Conservation (phyloP, 2,797 vertebrate species). For the Hozukius guyotensis region DNA sequence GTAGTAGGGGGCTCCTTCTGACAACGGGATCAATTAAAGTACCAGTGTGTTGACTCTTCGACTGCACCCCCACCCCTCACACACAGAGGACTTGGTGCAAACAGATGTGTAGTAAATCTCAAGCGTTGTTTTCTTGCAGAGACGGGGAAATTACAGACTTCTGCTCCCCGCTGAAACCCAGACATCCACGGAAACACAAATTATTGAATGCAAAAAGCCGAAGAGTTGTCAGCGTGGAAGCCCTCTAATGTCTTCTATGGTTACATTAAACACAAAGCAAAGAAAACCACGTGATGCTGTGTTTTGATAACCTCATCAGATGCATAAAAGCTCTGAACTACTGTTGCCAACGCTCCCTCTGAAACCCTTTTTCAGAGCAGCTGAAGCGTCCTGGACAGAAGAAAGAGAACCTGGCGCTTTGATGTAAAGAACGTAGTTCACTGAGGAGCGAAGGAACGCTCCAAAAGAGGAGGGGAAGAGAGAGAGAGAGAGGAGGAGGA, state of each 20-base stretch:
- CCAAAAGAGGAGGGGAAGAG: neutral
- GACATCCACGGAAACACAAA: constrained; percentile 19
- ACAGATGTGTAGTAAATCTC: constrained; percentile 54
- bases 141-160: constrained; percentile 45
- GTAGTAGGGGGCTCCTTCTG: constrained; percentile 33
- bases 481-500: neutral
- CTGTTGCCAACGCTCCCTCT: neutral
- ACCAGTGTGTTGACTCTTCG: constrained; percentile 29
- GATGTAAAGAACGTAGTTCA: constrained; percentile 45
- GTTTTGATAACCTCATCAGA: constrained; percentile 32
- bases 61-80: neutral
- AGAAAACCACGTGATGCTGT: neutral
- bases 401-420: constrained; percentile 36
- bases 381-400: constrained; percentile 38
- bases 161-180: constrained; percentile 11
- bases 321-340: neutral
- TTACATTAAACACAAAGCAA: constrained; percentile 25
- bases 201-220: neutral
- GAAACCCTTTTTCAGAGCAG: constrained; percentile 3
- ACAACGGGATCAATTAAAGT: constrained; percentile 48
- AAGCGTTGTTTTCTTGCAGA: constrained; percentile 25
- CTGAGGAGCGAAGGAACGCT: neutral
- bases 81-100: constrained; percentile 1
- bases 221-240: neutral
- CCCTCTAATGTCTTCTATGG: constrained; percentile 21